phyloP scores from a whole-genome alignment of 2,888 invertebrate species.

The Cremastinae sp. region DNA sequence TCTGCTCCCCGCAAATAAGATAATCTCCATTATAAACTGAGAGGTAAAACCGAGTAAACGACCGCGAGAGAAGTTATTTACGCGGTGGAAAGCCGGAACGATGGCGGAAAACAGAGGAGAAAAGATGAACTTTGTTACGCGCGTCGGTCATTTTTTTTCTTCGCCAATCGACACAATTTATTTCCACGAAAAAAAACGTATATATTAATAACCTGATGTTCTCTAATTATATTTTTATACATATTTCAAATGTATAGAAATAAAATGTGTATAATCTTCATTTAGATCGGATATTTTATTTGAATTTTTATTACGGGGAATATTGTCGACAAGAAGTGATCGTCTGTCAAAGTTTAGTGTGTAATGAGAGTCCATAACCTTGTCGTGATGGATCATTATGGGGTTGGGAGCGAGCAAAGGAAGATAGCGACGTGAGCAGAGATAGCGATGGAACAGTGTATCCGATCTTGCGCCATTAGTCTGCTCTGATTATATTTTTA shows the following conservation, averaged over 20 bases:
- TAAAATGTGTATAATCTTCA: too few relatives aligned
- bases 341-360: background rate
- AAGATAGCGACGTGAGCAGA: slow-evolving; percentile 57
- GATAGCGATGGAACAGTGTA: slow-evolving; percentile 30
- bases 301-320: too few relatives aligned
- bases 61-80: slow-evolving; percentile 74
- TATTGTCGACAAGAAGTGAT: background rate
- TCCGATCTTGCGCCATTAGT: slow-evolving; percentile 8
- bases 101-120: slow-evolving; percentile 31
- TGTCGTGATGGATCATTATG: slow-evolving; percentile 60
- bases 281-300: too few relatives aligned
- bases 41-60: slow-evolving; percentile 76
- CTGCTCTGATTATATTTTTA: too few relatives aligned
- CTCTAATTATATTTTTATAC: too few relatives aligned
- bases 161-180: background rate
- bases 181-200: slow-evolving; percentile 1
- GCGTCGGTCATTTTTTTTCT: slow-evolving; percentile 59
- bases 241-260: too few relatives aligned
- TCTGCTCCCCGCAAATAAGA: slow-evolving; percentile 79
- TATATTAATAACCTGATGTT: too few relatives aligned
- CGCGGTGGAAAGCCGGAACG: slow-evolving; percentile 67
- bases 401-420: slow-evolving; percentile 36
- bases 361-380: slow-evolving; percentile 39
- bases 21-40: slow-evolving; percentile 80
- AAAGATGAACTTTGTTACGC: slow-evolving; percentile 40